Conservation (phyloP, 2,113 vertebrate species). For the Myotis yumanensis region DNA sequence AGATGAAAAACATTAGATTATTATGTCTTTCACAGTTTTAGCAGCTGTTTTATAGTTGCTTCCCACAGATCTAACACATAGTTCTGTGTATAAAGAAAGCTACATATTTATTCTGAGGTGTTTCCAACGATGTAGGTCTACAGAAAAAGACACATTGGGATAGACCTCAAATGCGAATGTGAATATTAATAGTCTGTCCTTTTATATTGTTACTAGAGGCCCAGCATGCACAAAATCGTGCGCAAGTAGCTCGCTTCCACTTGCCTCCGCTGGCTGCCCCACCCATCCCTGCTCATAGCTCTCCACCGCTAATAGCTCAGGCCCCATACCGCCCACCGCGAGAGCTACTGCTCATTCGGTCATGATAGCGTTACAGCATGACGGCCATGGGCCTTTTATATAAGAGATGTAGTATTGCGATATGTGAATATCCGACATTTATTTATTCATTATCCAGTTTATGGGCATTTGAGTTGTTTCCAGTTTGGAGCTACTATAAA, state of each 20-base stretch:
- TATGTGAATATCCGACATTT: not conserved
- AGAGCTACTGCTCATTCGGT: too few relatives aligned
- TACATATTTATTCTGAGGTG: slow-evolving; percentile 89
- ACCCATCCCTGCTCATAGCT: too few relatives aligned
- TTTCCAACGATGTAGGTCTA: slow-evolving; percentile 92
- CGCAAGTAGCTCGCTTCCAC: too few relatives aligned
- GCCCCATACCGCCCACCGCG: too few relatives aligned
- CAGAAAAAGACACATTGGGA: slow-evolving; percentile 88
- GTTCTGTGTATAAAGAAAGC: slow-evolving; percentile 87
- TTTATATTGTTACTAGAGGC: not conserved
- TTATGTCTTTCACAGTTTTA: not conserved
- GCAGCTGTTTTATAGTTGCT: slow-evolving; percentile 86
- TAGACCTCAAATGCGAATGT: slow-evolving; percentile 84
- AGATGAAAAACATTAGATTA: not conserved
- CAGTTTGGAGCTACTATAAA: not conserved
- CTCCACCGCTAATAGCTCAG: too few relatives aligned
- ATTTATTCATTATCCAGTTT: not conserved
- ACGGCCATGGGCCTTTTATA: too few relatives aligned
- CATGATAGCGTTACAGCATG: too few relatives aligned
- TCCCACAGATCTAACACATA: slow-evolving; percentile 81
- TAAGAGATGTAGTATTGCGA: not conserved
- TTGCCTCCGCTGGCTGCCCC: too few relatives aligned
- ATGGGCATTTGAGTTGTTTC: not conserved
- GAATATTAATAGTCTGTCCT: not conserved
- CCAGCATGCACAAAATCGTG: too few relatives aligned